These are phyloP conservation scores for Dysidea cf. avara DNA, from an alignment of 37 sponge, comb jelly and placozoan species.

Conservation along the genomic window DNA sequence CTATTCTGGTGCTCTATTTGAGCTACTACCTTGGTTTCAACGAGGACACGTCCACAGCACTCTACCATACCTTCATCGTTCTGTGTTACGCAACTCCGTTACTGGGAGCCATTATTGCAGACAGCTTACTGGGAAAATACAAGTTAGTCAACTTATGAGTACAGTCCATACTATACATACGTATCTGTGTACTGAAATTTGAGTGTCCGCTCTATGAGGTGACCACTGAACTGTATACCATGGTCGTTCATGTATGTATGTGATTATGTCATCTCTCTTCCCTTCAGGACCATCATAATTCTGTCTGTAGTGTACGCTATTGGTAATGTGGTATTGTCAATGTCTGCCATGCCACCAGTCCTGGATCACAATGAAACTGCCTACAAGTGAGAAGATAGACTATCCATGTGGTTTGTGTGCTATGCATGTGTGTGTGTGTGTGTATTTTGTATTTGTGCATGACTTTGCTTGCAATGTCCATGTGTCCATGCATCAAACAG, in stretches of 20 bases:
- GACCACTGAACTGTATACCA: too few species aligned
- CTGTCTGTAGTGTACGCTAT: constrained; percentile 88
- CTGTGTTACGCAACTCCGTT: constrained; percentile 89
- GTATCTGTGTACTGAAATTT: too few species aligned
- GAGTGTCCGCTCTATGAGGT: too few species aligned
- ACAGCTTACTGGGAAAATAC: constrained; percentile 92
- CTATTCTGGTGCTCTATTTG: constrained; percentile 86
- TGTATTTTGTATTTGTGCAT: too few species aligned
- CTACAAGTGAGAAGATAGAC: too few species aligned
- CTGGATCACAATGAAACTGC: not conserved
- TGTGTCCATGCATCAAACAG: too few species aligned
- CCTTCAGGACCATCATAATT: constrained; percentile 88
- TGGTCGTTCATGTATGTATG: too few species aligned
- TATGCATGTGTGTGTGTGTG: too few species aligned
- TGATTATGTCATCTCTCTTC: too few species aligned
- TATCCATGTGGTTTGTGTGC: too few species aligned
- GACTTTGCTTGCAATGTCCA: too few species aligned
- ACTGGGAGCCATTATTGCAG: constrained; percentile 94
- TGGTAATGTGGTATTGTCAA: constrained; percentile 82
- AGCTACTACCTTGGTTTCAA: constrained; percentile 47
- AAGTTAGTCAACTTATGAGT: constrained; percentile 49
- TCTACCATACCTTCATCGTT: constrained; percentile 90
- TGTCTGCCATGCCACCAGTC: constrained; percentile 77
- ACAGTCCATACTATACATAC: too few species aligned
- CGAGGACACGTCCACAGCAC: constrained; percentile 79